A percentile compares a stretch with the other conserved stretches of the same genome.
Conservation (phyloP, 2,797 vertebrate species). For the Botia almorhae region DNA sequence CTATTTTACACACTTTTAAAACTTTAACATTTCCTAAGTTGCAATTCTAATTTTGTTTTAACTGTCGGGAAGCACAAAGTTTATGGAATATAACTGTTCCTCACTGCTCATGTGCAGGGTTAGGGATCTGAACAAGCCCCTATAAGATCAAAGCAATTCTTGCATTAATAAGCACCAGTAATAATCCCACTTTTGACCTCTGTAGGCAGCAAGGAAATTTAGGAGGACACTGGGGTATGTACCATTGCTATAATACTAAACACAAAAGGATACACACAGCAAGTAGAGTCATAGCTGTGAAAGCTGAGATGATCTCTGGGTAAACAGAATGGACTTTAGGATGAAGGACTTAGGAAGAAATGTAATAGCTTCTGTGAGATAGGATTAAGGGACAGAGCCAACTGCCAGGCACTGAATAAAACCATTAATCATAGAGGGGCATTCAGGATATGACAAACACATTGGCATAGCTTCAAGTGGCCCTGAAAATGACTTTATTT, state of each 20-base stretch:
- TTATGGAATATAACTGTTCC: no score
- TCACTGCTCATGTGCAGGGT: no score
- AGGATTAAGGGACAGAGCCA: background rate
- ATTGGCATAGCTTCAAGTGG: background rate
- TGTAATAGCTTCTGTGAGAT: background rate
- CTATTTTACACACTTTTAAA: no score
- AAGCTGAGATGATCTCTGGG: background rate
- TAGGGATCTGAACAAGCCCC: no score
- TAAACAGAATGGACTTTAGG: background rate
- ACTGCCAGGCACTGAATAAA: background rate
- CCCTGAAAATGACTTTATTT: conserved; percentile 4
- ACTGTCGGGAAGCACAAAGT: no score
- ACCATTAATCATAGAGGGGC: background rate
- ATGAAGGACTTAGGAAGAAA: conserved; percentile 7
- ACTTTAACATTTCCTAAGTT: no score
- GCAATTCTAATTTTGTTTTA: no score
- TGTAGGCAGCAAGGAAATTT: no score
- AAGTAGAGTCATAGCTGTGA: background rate
- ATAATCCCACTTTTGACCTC: no score
- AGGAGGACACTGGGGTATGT: no score
- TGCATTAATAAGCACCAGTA: no score
- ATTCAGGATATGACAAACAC: conserved; percentile 12
- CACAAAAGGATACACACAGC: background rate
- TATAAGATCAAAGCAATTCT: no score
- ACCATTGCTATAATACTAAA: background rate